Base-by-base conservation (phyloP, 2,113 vertebrate species). In the Cricetomys ansorgei region DNA sequence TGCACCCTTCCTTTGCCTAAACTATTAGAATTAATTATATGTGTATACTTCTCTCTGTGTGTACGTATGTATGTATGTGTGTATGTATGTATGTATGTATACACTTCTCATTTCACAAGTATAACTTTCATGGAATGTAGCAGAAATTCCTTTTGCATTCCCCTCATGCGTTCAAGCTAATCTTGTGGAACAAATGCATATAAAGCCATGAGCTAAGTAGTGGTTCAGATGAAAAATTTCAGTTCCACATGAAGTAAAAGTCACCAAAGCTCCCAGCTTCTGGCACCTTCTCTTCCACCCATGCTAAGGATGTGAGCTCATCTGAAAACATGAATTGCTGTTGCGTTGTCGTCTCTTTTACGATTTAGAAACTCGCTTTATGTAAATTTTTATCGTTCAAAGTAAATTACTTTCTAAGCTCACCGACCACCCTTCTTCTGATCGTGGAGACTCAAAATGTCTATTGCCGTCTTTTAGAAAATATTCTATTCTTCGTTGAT, bases 311-410 rank as follows among this genome's bases (percentile, higher is more conserved):
- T 55, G 1, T 12, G 53, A n/a, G n/a, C 23, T 67, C 16, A 21
- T 70, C 94, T 75, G 84, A 50, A 70, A 93, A 53, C 40, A 48
- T 34, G 57, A 92, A 27, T 84, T 23, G 21, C 40, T 17, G 4
- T 64, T 45, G 59, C 17, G 43, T 37, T 3, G 3, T 67, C 89
- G 31, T 80, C 29, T 65, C 53, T 72, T 93, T 75, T 7, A 25
- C 9, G 43, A 37, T 37, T 59, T 84, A 15, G 25, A 88, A 81
- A 85, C 89, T 77, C n/a, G 34, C 17, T 84, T 50, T 94, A 92
- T 65, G 50, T n/a, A 93, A 50, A 73, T 59, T 45, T 91, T 90
- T n/a, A 59, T 88, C 75, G 65, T 67, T 92, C 77, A 92, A 92
- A 64, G 45, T 40, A 55, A 62, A 45, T 85, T 70, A 50, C 25